Base-by-base conservation (phyloP, 2,888 invertebrate species). In the Yponomeuta malinellus region DNA sequence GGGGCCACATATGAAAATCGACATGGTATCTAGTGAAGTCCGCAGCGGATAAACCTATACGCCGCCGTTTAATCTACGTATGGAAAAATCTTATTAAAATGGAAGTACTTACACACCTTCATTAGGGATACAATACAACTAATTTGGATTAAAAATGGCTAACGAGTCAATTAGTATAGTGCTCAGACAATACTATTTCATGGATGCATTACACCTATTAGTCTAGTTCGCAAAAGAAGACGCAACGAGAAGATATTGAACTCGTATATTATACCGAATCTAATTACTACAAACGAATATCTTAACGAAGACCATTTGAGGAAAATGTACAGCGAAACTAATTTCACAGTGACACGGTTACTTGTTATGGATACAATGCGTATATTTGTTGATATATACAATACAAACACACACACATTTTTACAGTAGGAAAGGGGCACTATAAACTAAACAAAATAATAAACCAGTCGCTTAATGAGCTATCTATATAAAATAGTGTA, bases 391-490 rank as follows among this genome's bases (percentile, higher is more conserved):
- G 64, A 70, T 71, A 71, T 71, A 63, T 78, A 79, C 76, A 74
- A 79, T 89, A 89, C 90, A 88, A 88, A 89, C 90, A 71, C 68
- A 89, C 85, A 84, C 90, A 59, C 52, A 59, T 84, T 88, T 90
- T 88, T 90, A 90, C 88, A 90, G 85, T 89, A 90, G 87, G 86
- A 91, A 88, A 87, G 83, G 81, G 77, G 78, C 83, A 83, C 86
- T 89, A 83, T 66, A 69, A 71, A 66, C 71, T 71, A 89, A 89
- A 84, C 88, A 89, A 86, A 88, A 81, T 82, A 87, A 79, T 86
- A 90, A 90, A 86, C 89, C 91, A 91, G 91, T 91, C 91, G 86
- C 91, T 91, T 89, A 90, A 83, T 88, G 85, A 89, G 84, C 89
- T 90, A 89, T 90, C 89, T 90, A 89, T 90, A 89, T 82, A 87